Base-by-base conservation (phyloP, 2,797 vertebrate genomes). In the Sandelia bainsii region DNA sequence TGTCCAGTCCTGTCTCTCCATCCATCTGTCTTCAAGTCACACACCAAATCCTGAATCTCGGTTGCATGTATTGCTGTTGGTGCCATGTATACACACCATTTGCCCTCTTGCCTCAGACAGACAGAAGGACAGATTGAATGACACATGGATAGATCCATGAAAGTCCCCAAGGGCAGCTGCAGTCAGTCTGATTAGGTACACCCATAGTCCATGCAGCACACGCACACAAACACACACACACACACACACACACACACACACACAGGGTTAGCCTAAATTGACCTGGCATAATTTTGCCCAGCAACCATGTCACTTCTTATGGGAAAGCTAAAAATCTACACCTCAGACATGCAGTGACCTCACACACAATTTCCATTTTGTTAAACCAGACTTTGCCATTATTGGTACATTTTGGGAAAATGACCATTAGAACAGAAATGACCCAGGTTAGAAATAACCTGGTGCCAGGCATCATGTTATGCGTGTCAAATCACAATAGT, bases 161-260 rank as follows among this genome's bases (percentile, higher is more conserved):
- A 79, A 72, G 76, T 82, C 87, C 87, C 84, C 69, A 75, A 86
- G 87, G 87, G 79, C 75, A 60, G 80, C 81, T 85, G 87, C 75
- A 92, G 93, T 89, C 89, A 84, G 82, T 83, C 73, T 93, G 90
- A 94, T 93, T 91, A 91, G 88, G 82, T 68, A 45, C 40, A 72
- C 65, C 81, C 51, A 83, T 67, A 54, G 77, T 51, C 49, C 39
- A 27, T 75, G 59, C 69, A 84, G 16, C 20, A 61, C 59, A 59
- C 32, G 49, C 58, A 68, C 49, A 52, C 13, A 11, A 57, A 54
- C 37, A 53, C 25, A 20, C 7, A 50, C 42, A 17, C 44, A 34
- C 2, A 6, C 59, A 70, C 20, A 64, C 39, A 68, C 44, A 58
- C 57, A 27, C 49, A 70, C 20, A 64, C 39, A 68, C 44, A 53